Conservation (phyloP, 2,888 invertebrate species). For the Teinopalpus imperialis region DNA sequence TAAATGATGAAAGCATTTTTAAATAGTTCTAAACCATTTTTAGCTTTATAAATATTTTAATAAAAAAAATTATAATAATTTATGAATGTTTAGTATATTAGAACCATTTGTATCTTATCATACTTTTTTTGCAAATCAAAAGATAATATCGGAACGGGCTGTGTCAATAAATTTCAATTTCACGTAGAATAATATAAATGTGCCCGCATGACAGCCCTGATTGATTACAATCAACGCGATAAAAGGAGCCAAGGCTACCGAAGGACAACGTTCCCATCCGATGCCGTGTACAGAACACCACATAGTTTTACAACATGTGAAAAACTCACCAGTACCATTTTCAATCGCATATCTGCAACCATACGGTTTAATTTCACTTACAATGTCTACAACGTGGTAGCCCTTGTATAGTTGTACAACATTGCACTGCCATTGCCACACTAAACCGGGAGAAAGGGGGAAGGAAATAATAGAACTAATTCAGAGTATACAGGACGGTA, state of each 20-base stretch:
- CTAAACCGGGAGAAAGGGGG: conserved; percentile 33
- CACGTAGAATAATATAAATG: conserved; percentile 44
- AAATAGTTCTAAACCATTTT: too few species aligned
- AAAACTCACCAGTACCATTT: not conserved
- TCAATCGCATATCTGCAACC: not conserved
- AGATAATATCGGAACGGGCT: conserved; percentile 17
- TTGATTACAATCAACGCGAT: conserved; percentile 47
- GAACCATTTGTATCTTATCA: too few species aligned
- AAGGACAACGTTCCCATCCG: conserved; percentile 69
- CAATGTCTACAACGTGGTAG: not conserved
- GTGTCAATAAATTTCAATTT: conserved; percentile 51
- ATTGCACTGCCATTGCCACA: conserved; percentile 39
- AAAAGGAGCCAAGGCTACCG: conserved; percentile 72
- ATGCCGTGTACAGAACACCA: conserved; percentile 25
- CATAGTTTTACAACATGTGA: conserved; percentile 6
- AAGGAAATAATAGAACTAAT: conserved; percentile 37
- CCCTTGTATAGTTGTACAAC: not conserved
- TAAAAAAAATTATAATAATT: conserved; percentile 1
- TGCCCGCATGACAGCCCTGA: conserved; percentile 59
- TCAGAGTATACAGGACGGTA: conserved; percentile 31
- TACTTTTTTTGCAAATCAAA: conserved; percentile 26
- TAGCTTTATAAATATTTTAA: too few species aligned
- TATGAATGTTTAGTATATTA: too few species aligned
- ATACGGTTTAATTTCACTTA: not conserved
- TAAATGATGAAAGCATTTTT: too few species aligned